Evolutionary conservation across 2,888 invertebrate genomes (phyloP).

Genomic region (Spilosoma lubricipeda): DNA sequence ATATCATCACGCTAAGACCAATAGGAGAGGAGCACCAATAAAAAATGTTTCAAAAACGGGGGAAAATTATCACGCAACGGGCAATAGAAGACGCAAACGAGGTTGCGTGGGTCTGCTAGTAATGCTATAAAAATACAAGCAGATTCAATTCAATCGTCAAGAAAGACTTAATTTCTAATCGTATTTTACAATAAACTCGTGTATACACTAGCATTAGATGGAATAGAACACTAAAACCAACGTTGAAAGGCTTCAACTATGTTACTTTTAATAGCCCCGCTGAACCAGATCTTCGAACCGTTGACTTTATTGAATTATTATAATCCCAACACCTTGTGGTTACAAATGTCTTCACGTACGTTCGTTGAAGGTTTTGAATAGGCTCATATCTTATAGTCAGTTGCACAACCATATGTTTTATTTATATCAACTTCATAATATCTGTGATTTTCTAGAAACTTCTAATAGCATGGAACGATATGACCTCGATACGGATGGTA

Average conservation of each 20-base stretch:
- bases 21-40: no score
- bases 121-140: no score
- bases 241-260: slow-evolving; percentile 7
- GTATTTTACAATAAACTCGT: not conserved
- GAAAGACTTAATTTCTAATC: not conserved
- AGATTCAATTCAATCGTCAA: not conserved
- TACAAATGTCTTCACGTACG: not conserved
- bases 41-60: no score
- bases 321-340: not conserved
- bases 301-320: slow-evolving; percentile 6
- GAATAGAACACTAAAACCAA: not conserved
- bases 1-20: no score
- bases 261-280: not conserved
- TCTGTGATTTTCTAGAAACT: not conserved
- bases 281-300: not conserved
- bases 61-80: no score
- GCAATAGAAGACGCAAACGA: no score
- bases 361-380: not conserved
- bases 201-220: not conserved
- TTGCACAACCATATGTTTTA: not conserved
- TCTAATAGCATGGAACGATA: not conserved
- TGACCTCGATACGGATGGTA: not conserved
- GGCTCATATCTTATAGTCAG: not conserved
- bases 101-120: no score
- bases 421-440: not conserved